Evolutionary conservation across 2,888 invertebrate species (phyloP).

Genomic region (Himalopsyche kuldschensis): DNA sequence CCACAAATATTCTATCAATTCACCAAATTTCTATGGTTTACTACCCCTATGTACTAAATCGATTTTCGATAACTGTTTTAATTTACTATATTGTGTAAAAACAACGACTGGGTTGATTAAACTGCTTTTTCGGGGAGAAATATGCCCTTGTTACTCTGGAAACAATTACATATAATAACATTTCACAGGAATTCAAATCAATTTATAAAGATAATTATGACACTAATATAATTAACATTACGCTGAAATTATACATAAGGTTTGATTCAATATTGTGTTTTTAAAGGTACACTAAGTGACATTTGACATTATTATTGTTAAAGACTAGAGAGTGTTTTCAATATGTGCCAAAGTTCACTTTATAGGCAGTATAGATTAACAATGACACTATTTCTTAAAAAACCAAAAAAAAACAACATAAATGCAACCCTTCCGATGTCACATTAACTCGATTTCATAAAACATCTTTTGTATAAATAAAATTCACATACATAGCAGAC

Average conservation of each 20-base stretch:
- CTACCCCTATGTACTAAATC: background rate
- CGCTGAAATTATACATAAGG: background rate
- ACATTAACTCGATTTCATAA: slow-evolving; percentile 15
- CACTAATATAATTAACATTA: background rate
- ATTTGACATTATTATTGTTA: slow-evolving; percentile 16
- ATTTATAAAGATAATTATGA: too few species aligned
- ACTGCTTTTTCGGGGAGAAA: background rate
- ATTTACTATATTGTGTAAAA: background rate
- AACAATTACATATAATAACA: too few species aligned
- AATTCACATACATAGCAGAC: background rate
- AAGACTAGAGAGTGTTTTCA: slow-evolving; percentile 24
- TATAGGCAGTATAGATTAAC: slow-evolving; percentile 16
- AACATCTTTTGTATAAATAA: slow-evolving; percentile 4
- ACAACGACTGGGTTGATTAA: background rate
- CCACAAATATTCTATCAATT: background rate
- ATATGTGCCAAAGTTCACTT: slow-evolving; percentile 17
- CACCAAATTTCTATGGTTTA: background rate
- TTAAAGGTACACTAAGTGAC: slow-evolving; percentile 25
- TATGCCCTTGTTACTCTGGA: too few species aligned
- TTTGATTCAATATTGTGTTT: background rate
- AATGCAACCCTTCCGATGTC: slow-evolving; percentile 14
- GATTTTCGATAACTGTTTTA: background rate
- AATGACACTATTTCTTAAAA: slow-evolving; percentile 13
- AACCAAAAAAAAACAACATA: slow-evolving; percentile 1
- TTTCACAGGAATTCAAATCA: too few species aligned